phyloP scores from a whole-genome alignment of 2,888 invertebrate species.

The Synanthedon andrenaeformis region DNA sequence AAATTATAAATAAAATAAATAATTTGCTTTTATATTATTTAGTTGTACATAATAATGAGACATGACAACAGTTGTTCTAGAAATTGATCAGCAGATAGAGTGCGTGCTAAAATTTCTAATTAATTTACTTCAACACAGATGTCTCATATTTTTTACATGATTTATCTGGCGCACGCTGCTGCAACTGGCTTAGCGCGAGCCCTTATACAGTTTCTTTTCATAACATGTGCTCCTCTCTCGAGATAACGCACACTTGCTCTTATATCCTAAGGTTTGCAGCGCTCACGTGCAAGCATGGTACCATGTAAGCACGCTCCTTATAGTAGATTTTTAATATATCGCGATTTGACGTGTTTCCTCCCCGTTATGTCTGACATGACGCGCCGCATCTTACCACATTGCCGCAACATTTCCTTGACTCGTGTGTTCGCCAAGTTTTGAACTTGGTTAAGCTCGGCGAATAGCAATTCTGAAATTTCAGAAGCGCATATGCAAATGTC shows the following conservation, averaged over 20 bases:
- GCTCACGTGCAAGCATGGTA: neutral
- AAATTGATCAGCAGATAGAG: constrained; percentile 2
- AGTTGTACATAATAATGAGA: no score
- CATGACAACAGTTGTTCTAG: constrained; percentile 5
- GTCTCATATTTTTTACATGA: constrained; percentile 29
- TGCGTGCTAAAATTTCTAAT: constrained; percentile 32
- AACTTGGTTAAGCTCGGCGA: constrained; percentile 60
- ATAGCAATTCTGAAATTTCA: constrained; percentile 65
- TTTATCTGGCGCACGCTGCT: constrained; percentile 30
- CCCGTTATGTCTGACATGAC: constrained; percentile 37
- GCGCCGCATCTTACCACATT: constrained; percentile 37
- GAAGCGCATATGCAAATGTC: constrained; percentile 68
- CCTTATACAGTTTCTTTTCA: constrained; percentile 24
- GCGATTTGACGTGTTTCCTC: constrained; percentile 24
- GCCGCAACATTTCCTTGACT: constrained; percentile 42
- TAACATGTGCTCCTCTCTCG: constrained; percentile 36
- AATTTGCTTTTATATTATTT: no score
- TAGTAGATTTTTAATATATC: constrained; percentile 31
- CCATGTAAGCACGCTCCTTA: neutral
- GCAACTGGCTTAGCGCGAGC: constrained; percentile 38
- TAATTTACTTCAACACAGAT: constrained; percentile 41
- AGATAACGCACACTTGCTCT: constrained; percentile 36
- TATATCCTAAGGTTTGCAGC: constrained; percentile 20
- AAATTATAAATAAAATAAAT: no score
- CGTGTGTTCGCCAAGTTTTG: constrained; percentile 53